These are phyloP conservation scores for Tolmerus cingulatus DNA, from an alignment of 2,888 invertebrate genomes.

Conservation along the genomic window DNA sequence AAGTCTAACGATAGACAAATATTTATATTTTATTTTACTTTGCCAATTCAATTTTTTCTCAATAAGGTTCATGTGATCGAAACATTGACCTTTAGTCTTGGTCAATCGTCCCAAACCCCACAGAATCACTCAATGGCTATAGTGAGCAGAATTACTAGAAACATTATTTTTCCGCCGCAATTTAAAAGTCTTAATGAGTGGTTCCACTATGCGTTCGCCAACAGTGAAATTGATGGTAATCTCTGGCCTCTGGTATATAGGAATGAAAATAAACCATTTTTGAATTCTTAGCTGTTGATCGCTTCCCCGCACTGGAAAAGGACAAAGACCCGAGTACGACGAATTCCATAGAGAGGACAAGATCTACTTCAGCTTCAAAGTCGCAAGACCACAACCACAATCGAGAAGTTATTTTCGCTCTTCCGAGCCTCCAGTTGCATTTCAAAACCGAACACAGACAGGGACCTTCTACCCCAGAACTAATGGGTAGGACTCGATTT, in stretches of 20 bases:
- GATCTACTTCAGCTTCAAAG: slow-evolving; percentile 68
- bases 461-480: slow-evolving; percentile 74
- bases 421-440: slow-evolving; percentile 91
- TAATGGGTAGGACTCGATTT: slow-evolving; percentile 64
- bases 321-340: slow-evolving; percentile 70
- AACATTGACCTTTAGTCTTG: slow-evolving; percentile 88
- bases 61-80: slow-evolving; percentile 82
- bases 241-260: background rate
- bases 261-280: background rate
- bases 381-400: slow-evolving; percentile 82
- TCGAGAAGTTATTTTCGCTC: slow-evolving; percentile 94
- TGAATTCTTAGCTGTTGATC: slow-evolving; percentile 77
- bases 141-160: slow-evolving; percentile 90
- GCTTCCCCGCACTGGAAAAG: slow-evolving; percentile 87
- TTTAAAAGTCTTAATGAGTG: slow-evolving; percentile 94
- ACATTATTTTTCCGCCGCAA: slow-evolving; percentile 93
- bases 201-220: slow-evolving; percentile 96
- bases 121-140: slow-evolving; percentile 92
- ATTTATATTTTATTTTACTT: slow-evolving; percentile 26
- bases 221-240: slow-evolving; percentile 91
- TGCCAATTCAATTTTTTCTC: background rate
- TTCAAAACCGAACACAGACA: slow-evolving; percentile 93
- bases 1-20: slow-evolving; percentile 9
- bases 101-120: slow-evolving; percentile 72
- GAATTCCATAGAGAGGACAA: slow-evolving; percentile 67